Evolutionary conservation across 2,888 invertebrate species (phyloP), one percentile per base, ranked within the genome.

Genomic region (Dryococelus australis): DNA sequence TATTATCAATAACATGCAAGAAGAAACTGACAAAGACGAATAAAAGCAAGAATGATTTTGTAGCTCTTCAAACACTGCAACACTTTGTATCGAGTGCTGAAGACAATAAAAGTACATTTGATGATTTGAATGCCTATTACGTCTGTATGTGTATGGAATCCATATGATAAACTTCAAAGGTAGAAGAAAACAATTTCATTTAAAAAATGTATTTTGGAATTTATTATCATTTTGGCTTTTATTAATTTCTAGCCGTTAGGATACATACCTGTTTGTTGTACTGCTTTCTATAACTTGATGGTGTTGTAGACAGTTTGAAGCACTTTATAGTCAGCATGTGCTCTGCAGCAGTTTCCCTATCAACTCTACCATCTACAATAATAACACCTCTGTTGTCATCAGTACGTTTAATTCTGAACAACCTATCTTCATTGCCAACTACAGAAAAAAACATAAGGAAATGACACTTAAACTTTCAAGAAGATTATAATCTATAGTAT

Each of bases 401-500:
- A 0, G 94, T 94, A 6, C 96, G 92, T 89, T 95, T 94, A 0
- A 97, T 92, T 27, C 92, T 92, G 89, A 97, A 94, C 0, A 95
- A 91, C 12, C 94, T 94, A 47, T 94, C 94, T 88, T 96, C 95
- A 90, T 97, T 96, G 1, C 97, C 97, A 90, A 95, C 94, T 94
- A 92, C 87, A 86, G 88, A 35, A 83, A 85, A 85, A 86, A 16
- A 47, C 51, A 81, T 20, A 27, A 43, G 43, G 27, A 27, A 80
- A 81, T 86, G n/a, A n/a, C 4, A 35, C 35, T 35, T 35, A 35
- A 35, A 35, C 35, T 35, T 35, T 35, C 35, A 35, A 35, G 35
- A 3, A 35, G 35, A 35, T 35, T 35, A 35, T 35, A 35, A 35
- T 35, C 1, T 35, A 35, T 35, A 35, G 4, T 4, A 35, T 35